Evolutionary conservation across 2,113 vertebrate genomes (phyloP).

Genomic region (Tilapia sparmanii): DNA sequence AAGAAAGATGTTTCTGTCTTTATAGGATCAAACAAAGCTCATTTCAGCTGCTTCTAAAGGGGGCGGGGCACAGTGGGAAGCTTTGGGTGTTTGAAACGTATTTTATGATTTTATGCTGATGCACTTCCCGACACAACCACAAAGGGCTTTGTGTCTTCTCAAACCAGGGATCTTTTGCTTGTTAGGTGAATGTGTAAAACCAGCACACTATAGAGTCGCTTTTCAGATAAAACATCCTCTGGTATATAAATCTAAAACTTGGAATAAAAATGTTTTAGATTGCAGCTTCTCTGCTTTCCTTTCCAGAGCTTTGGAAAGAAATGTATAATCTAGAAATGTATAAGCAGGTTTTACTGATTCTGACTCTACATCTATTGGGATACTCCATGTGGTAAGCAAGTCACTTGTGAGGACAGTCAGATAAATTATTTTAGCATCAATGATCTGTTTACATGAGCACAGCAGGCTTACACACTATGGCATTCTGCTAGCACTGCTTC

Average conservation of each 20-base stretch:
- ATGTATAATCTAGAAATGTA: not conserved
- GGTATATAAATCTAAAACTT: not conserved
- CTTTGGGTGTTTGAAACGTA: not conserved
- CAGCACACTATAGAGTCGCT: not conserved
- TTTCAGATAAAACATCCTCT: not conserved
- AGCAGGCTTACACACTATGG: not conserved
- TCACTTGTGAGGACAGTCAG: not conserved
- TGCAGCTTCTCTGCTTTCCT: not conserved
- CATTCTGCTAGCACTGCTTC: not conserved
- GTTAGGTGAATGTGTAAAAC: not conserved
- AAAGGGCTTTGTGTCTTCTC: not conserved
- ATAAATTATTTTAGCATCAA: not conserved
- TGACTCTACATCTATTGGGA: not conserved
- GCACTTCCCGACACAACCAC: not conserved
- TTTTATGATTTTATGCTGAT: not conserved
- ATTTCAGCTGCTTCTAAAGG: not conserved
- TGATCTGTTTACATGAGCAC: not conserved
- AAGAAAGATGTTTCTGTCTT: not conserved
- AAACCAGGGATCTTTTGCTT: not conserved
- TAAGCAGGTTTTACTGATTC: not conserved
- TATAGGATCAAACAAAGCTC: not conserved
- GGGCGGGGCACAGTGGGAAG: not conserved
- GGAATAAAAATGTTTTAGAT: not conserved
- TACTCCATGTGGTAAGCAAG: not conserved
- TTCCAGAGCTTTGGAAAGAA: not conserved